A percentile compares a stretch with the other conserved stretches of the same genome.
Evolutionary conservation across 1,140 invertebrate species (phyloP).

Genomic region (Hylyphantes graminicola): DNA sequence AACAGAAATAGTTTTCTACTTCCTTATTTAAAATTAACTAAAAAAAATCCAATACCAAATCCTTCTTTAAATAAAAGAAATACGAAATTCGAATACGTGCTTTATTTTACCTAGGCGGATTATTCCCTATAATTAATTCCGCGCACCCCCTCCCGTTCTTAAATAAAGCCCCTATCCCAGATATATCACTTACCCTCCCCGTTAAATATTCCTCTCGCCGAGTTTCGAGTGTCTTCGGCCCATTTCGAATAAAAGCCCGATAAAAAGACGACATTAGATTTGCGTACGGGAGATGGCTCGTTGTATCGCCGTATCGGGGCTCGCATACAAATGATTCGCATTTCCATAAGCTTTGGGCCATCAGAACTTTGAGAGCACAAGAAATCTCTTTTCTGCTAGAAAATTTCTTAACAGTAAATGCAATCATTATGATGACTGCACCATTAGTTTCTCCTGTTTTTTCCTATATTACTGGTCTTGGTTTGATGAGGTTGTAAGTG

Average conservation of each 20-base stretch:
- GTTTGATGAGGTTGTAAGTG: not conserved
- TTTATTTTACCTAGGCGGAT: too few relatives aligned
- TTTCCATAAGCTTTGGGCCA: slow-evolving; percentile 39
- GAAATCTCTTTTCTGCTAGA: slow-evolving; percentile 4
- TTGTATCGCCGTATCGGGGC: not conserved
- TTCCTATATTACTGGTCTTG: not conserved
- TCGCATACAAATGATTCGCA: slow-evolving; percentile 33
- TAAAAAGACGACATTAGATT: slow-evolving; percentile 40
- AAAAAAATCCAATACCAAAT: not conserved
- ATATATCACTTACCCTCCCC: slow-evolving; percentile 21
- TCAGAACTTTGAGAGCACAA: not conserved
- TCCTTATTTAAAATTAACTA: not conserved
- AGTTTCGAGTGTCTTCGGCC: slow-evolving; percentile 1
- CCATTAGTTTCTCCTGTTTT: slow-evolving; percentile 20
- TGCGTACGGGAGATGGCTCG: slow-evolving; percentile 6
- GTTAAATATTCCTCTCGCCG: slow-evolving; percentile 34
- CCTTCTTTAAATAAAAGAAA: not conserved
- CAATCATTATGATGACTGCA: slow-evolving; percentile 50
- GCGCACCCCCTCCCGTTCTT: slow-evolving; percentile 10
- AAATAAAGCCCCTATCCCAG: slow-evolving; percentile 18
- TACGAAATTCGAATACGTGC: not conserved
- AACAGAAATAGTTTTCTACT: not conserved
- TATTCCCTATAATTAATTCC: slow-evolving; percentile 12
- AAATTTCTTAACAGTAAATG: slow-evolving; percentile 50
- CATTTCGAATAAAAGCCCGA: slow-evolving; percentile 42